phyloP scores from a whole-genome alignment of 92 coral and sea anemone genomes.

The Epizoanthus illoricatus region DNA sequence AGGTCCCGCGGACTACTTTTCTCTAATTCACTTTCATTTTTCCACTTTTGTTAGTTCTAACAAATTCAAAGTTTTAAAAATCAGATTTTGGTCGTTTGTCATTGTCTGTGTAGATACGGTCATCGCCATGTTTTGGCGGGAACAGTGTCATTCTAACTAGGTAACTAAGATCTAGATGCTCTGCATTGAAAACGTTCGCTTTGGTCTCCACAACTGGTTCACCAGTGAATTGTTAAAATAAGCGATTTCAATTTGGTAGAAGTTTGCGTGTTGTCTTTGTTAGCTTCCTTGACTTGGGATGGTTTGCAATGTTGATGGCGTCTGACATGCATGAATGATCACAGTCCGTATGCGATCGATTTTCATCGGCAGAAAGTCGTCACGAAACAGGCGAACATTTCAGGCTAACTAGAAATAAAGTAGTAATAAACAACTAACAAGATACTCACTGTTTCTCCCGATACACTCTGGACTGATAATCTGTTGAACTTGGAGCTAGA shows the following conservation, averaged over 20 bases:
- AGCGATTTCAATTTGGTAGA: neutral
- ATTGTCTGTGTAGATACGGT: neutral
- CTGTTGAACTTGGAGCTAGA: constrained; percentile 77
- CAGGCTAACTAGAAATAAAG: neutral
- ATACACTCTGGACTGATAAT: constrained; percentile 72
- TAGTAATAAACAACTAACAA: neutral
- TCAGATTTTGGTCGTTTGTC: too few species aligned
- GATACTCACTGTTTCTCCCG: constrained; percentile 85
- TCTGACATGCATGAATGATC: constrained; percentile 7
- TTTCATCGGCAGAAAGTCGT: too few species aligned
- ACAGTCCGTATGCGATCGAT: too few species aligned
- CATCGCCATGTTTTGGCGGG: constrained; percentile 26
- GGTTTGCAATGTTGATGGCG: neutral
- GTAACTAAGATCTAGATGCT: neutral
- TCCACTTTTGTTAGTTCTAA: too few species aligned
- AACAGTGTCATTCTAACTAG: neutral
- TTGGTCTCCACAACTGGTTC: too few species aligned
- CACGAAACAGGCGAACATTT: too few species aligned
- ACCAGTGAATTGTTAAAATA: neutral
- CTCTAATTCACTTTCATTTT: too few species aligned
- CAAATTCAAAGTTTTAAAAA: too few species aligned
- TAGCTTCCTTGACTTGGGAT: neutral
- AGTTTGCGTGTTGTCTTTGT: neutral
- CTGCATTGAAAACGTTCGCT: too few species aligned
- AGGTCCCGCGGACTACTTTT: too few species aligned